These are phyloP conservation scores for Cheirogaleus major DNA, from an alignment of 2,797 vertebrate species.

Conservation along the genomic window DNA sequence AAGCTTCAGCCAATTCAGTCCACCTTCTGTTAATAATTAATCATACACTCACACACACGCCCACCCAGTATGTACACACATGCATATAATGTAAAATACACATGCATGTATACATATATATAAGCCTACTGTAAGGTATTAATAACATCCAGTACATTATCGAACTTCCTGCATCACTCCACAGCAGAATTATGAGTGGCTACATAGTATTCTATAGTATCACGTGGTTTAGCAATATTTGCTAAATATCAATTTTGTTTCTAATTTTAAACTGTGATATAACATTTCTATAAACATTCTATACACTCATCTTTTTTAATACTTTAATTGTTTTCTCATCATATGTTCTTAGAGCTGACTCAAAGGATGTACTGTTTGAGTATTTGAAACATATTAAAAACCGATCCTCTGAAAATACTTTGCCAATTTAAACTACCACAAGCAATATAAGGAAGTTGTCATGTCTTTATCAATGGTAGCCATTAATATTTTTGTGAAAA, in stretches of 20 bases:
- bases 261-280: neutral
- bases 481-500: neutral
- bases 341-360: neutral
- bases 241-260: neutral
- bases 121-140: neutral
- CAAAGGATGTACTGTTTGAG: neutral
- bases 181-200: neutral
- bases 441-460: neutral
- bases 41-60: neutral
- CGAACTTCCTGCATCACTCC: neutral
- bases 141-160: neutral
- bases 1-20: neutral
- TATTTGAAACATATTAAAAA: neutral
- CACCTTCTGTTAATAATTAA: neutral
- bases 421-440: conserved; percentile 72
- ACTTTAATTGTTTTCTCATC: neutral
- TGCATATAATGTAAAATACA: neutral
- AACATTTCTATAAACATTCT: neutral
- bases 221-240: neutral
- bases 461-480: neutral
- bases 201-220: neutral
- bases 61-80: neutral
- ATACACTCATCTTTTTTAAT: neutral
- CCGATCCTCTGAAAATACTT: neutral
- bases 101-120: conserved; percentile 6